These are phyloP conservation scores for Gymnocephalus cernua DNA, from an alignment of 2,113 vertebrate genomes.

Conservation along the genomic window DNA sequence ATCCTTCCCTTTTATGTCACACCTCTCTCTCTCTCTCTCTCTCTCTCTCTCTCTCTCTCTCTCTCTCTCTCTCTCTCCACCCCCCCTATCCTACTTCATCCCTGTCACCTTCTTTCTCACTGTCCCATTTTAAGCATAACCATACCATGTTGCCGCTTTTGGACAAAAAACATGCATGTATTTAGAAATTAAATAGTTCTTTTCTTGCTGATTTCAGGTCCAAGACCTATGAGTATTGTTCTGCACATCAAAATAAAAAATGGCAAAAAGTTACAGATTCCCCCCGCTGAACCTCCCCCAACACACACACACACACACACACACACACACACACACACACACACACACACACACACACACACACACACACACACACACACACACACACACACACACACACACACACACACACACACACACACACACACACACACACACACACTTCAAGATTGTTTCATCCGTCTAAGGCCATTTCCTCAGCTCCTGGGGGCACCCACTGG, in stretches of 20 bases:
- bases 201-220: not conserved
- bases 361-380: slow-evolving; percentile 18
- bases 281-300: not conserved
- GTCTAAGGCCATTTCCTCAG: slow-evolving; percentile 45
- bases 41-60: not conserved
- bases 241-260: not conserved
- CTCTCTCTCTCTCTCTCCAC: not conserved
- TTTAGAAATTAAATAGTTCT: not conserved
- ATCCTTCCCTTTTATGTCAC: slow-evolving; percentile 73
- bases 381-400: not conserved
- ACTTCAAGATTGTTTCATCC: slow-evolving; percentile 44
- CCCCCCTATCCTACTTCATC: slow-evolving; percentile 52
- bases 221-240: not conserved
- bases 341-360: not conserved
- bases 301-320: not conserved
- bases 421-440: slow-evolving; percentile 11
- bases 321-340: not conserved
- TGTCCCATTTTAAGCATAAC: slow-evolving; percentile 45
- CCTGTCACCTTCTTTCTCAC: slow-evolving; percentile 67
- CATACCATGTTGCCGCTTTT: slow-evolving; percentile 1
- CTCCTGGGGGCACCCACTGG: slow-evolving; percentile 62
- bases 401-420: not conserved
- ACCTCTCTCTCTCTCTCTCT: slow-evolving; percentile 36
- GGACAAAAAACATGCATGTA: slow-evolving; percentile 24
- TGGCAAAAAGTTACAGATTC: not conserved